A percentile compares a stretch with the other conserved stretches of the same genome.
Conservation (phyloP, 2,113 vertebrate genomes). For the Hippoglossus stenolepis region DNA sequence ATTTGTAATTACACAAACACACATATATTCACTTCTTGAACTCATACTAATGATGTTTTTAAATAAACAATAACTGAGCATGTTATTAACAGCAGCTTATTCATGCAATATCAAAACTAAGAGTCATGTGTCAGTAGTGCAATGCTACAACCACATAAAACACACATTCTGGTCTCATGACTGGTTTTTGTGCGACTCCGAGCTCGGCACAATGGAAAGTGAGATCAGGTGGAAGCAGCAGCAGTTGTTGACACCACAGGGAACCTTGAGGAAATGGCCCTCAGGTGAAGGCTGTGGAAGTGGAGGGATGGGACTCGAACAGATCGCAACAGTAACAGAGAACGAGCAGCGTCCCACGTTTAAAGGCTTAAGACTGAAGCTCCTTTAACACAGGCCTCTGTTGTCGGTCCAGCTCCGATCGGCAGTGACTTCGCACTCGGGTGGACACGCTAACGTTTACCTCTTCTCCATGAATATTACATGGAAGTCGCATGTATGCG, state of each 20-base stretch:
- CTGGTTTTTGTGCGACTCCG: neutral
- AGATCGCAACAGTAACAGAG: neutral
- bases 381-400: too few species aligned
- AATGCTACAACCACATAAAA: neutral
- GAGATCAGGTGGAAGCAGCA: neutral
- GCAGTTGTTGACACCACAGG: neutral
- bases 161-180: neutral
- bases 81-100: neutral
- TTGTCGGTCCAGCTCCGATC: too few species aligned
- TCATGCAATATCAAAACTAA: neutral
- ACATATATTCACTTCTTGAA: too few species aligned
- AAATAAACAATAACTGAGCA: neutral
- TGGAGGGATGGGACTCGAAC: neutral
- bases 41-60: too few species aligned
- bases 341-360: neutral
- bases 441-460: too few species aligned
- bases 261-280: neutral
- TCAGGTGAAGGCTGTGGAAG: conserved; percentile 16
- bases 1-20: too few species aligned
- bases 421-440: too few species aligned
- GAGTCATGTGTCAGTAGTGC: neutral
- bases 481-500: too few species aligned
- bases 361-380: neutral
- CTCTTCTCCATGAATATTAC: too few species aligned
- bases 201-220: neutral